Base-by-base conservation (phyloP, 2,797 vertebrate genomes). In the Cephalopachus bancanus region DNA sequence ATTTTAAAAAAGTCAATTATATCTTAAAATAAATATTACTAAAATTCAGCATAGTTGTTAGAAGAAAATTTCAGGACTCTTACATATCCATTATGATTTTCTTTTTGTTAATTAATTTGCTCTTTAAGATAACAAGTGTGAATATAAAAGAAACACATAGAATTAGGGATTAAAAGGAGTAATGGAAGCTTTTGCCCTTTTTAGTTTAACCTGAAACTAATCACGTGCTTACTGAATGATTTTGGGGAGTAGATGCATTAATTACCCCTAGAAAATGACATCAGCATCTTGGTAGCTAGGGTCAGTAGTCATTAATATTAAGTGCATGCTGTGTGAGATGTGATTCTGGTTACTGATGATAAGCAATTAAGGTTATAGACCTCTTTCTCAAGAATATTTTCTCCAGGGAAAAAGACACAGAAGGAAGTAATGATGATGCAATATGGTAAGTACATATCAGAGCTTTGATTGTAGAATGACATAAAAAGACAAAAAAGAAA, bases 1-100 rank as follows among this genome's bases (percentile, higher is more conserved):
- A 93, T 94, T 89, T 76, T 81, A 62, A 90, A 97, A 93, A 90
- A 85, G 10, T 83, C 6, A 10, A 93, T 26, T 93, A 44, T 44
- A 60, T 1, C 60, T 19, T 53, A 19, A 72, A 9, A 60, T 94
- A 95, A 91, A 81, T 51, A 0, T 95, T 90, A 3, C 7, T 16
- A 93, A 90, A 74, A 95, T 90, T 79, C 74, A 28, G 2, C 60
- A 81, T 71, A 12, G 11, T 16, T 89, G n/a, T 16, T 71, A 81
- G 55, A 83, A 93, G 53, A 85, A 67, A 85, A 0, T 26, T 2
- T 53, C 11, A 51, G 55, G 9, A 30, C 15, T 72, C 3, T 14
- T 69, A 17, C 9, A 7, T 49, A 55, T 71, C 69, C 67, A 53
- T 80, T 44, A 4, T 53, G 10, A 84, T 72, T 67, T 79, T 74